Evolutionary conservation across 1,140 invertebrate species (phyloP).

Genomic region (Cydia pomonella): DNA sequence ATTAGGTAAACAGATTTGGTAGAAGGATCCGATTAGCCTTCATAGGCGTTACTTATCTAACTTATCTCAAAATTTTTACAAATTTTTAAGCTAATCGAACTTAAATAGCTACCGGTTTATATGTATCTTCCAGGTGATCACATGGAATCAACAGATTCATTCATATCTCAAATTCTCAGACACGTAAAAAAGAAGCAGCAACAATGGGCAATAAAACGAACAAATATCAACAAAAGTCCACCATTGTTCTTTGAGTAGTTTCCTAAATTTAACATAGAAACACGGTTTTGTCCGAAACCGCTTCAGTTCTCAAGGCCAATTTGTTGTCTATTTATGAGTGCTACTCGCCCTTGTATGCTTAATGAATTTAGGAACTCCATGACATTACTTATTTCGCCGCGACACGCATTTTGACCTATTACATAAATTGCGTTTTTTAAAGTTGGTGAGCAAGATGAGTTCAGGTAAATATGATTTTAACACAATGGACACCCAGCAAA

Average conservation of each 20-base stretch:
- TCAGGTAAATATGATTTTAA: constrained; percentile 18
- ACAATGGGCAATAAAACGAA: constrained; percentile 39
- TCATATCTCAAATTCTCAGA: constrained; percentile 33
- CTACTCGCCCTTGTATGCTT: constrained; percentile 14
- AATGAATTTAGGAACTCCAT: constrained; percentile 24
- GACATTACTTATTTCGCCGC: background rate
- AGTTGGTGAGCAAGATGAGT: background rate
- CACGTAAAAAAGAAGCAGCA: constrained; percentile 35
- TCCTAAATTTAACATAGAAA: constrained; percentile 40
- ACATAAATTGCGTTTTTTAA: background rate
- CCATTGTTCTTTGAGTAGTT: constrained; percentile 36
- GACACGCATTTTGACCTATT: background rate
- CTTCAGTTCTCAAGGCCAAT: constrained; percentile 37
- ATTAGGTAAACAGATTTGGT: no score
- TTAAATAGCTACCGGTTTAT: background rate
- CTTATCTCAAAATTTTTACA: background rate
- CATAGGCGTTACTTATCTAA: no score
- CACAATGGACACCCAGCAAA: constrained; percentile 21
- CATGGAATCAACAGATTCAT: constrained; percentile 20
- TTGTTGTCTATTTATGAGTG: constrained; percentile 16
- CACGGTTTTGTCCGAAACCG: constrained; percentile 36
- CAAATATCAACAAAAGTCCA: constrained; percentile 40
- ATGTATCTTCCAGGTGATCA: background rate
- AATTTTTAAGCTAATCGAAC: background rate
- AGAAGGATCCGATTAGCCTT: no score